Percentiles rank a stretch among this genome's conserved stretches.
phyloP scores from a whole-genome alignment of 1,140 invertebrate genomes.

The Episyrphus balteatus region DNA sequence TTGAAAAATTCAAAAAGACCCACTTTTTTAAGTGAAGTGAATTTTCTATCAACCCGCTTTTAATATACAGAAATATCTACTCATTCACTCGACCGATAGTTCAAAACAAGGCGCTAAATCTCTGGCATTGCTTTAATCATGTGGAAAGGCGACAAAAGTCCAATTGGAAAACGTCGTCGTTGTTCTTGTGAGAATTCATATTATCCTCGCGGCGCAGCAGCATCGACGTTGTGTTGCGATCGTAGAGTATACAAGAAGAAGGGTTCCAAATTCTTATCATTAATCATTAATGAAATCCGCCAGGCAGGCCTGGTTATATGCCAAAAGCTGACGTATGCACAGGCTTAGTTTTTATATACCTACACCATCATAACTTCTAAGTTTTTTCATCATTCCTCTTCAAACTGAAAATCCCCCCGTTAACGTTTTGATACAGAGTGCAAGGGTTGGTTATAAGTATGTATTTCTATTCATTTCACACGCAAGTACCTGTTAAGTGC shows the following conservation, averaged over 20 bases:
- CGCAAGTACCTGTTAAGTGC: too few relatives aligned
- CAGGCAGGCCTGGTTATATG: slow-evolving; percentile 17
- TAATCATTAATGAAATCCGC: slow-evolving; percentile 34
- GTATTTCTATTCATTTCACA: too few relatives aligned
- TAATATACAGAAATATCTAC: too few relatives aligned
- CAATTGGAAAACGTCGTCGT: slow-evolving; percentile 29
- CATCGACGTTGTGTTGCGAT: too few relatives aligned
- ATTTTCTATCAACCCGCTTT: too few relatives aligned
- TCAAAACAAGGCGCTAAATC: too few relatives aligned
- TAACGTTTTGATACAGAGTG: too few relatives aligned
- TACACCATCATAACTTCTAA: background rate
- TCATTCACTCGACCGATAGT: too few relatives aligned
- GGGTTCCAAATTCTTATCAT: slow-evolving; percentile 23
- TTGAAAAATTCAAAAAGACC: too few relatives aligned
- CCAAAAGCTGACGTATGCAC: slow-evolving; percentile 24
- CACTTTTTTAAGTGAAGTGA: too few relatives aligned
- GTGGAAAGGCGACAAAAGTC: slow-evolving; percentile 35
- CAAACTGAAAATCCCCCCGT: too few relatives aligned
- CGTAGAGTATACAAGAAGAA: slow-evolving; percentile 11
- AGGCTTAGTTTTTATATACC: slow-evolving; percentile 5
- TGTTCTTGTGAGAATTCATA: slow-evolving; percentile 5
- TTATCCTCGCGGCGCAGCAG: background rate
- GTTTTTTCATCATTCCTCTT: background rate
- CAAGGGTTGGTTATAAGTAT: too few relatives aligned
- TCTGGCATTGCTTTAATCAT: slow-evolving; percentile 27